phyloP scores from a whole-genome alignment of 2,797 vertebrate genomes.

The Capromys pilorides region DNA sequence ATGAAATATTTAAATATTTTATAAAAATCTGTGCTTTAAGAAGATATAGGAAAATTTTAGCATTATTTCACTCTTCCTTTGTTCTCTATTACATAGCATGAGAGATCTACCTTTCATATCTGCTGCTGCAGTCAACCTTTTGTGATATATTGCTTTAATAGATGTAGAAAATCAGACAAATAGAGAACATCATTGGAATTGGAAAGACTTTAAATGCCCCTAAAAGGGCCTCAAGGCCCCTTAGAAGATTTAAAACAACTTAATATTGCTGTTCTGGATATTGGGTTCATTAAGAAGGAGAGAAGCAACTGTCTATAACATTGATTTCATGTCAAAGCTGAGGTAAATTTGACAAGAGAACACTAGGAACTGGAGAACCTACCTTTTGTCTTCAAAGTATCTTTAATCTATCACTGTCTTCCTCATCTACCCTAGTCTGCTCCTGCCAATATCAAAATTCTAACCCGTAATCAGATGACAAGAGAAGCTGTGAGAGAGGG shows the following conservation, averaged over 20 bases:
- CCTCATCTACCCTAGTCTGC: background rate
- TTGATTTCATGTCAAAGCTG: background rate
- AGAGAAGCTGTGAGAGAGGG: background rate
- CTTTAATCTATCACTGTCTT: background rate
- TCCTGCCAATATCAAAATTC: background rate
- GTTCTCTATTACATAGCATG: background rate
- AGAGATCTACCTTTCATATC: background rate
- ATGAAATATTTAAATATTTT: conserved; percentile 24
- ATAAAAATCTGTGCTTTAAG: background rate
- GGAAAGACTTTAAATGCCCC: background rate
- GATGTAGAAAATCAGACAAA: background rate
- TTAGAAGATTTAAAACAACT: background rate
- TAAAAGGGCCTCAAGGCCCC: background rate
- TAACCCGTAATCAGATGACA: background rate
- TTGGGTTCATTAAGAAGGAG: background rate
- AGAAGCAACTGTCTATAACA: background rate
- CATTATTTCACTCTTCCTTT: background rate
- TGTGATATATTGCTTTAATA: background rate
- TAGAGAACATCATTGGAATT: background rate
- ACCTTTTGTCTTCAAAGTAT: background rate
- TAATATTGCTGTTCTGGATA: background rate
- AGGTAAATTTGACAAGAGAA: background rate
- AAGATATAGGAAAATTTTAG: background rate
- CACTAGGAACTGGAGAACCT: background rate
- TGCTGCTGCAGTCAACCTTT: background rate